phyloP scores from a whole-genome alignment of 2,113 vertebrate species.

The Psophia crepitans region DNA sequence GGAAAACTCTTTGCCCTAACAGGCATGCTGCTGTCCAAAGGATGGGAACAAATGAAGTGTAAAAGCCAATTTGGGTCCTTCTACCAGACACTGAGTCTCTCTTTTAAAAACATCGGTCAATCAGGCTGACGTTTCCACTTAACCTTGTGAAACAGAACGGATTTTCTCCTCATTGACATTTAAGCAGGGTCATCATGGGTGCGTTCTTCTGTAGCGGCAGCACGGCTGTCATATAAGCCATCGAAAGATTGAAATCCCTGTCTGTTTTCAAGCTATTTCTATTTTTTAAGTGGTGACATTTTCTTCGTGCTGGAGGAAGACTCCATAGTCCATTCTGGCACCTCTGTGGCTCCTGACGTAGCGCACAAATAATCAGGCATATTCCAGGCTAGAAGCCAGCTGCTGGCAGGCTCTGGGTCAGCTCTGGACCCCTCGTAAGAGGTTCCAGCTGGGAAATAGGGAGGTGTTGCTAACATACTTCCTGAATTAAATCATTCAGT shows the following conservation, averaged over 20 bases:
- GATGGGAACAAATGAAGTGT: constrained; percentile 61
- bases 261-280: not conserved
- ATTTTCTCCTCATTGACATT: constrained; percentile 10
- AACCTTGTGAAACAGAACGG: constrained; percentile 37
- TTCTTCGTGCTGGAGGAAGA: not conserved
- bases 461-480: not conserved
- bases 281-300: not conserved
- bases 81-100: constrained; percentile 16
- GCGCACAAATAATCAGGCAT: not conserved
- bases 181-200: not conserved
- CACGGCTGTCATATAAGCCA: not conserved
- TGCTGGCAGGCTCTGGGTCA: not conserved
- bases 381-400: not conserved
- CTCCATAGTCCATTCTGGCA: not conserved
- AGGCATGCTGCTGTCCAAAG: constrained; percentile 43
- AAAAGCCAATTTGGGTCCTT: constrained; percentile 54
- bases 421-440: not conserved
- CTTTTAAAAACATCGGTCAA: constrained; percentile 56
- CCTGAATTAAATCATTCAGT: not conserved
- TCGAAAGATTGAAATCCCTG: not conserved
- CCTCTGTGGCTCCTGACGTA: not conserved
- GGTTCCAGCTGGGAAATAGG: not conserved
- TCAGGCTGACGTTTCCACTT: constrained; percentile 59
- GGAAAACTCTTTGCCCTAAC: constrained; percentile 40
- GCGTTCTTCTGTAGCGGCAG: not conserved